Evolutionary conservation across 1,140 invertebrate species (phyloP), one percentile per base, ranked within the genome.

Genomic region (Latrodectus geometricus): DNA sequence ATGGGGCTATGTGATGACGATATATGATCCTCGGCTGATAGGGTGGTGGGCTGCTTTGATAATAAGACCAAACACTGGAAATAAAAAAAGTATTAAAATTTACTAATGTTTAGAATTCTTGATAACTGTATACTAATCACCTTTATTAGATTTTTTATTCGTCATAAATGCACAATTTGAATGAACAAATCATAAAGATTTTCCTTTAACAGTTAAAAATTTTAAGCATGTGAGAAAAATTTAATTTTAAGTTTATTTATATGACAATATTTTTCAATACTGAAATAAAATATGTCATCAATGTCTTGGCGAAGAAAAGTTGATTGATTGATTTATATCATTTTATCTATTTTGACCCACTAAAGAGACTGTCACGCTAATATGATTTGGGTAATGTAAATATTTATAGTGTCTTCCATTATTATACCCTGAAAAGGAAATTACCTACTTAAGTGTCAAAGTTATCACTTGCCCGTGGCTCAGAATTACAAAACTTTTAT

Each of bases 1-100:
- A 84, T 12, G 72, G 72, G 3, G 82, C 73, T 12, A 76, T 48
- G 50, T 86, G 84, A 21, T 86, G 84, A 8, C 76, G 74, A 49
- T 77, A 79, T 9, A 78, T 74, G 49, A 86, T 20, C n/a, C 56
- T 70, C 7, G 84, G 84, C 9, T 78, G 84, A 50, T 68, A 68
- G 4, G 75, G 52, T 48, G 78, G 76, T 3, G 20, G 65, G 50
- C 35, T 61, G 15, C 15, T 65, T 14, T 35, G 23, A 50, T 83
- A 83, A 20, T 75, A 83, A 66, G 81, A 75, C 75, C 84, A 86
- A n/a, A 15, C 66, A 14, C 74, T 78, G 75, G 4, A 78, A 86
- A 79, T 9, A 11, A 74, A 74, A 35, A 35, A 35, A 35, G 35
- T 17, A 21, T 70, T 21, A 12, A 50, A 74, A 48, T 74, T 74